These are phyloP conservation scores for Cryptoprocta ferox DNA, from an alignment of 2,797 vertebrate species.

Conservation along the genomic window DNA sequence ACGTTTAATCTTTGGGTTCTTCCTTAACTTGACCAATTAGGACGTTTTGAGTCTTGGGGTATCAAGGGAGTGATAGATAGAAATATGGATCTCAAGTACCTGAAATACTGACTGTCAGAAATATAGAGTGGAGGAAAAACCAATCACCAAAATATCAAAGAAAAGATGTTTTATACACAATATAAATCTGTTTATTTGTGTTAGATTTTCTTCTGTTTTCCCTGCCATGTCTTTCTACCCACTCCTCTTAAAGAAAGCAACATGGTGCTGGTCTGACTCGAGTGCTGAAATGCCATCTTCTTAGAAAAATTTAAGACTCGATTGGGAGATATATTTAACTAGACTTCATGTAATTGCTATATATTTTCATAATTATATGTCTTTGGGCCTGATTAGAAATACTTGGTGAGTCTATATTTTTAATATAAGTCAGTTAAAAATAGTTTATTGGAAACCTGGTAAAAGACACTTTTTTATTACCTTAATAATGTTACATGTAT, in stretches of 20 bases:
- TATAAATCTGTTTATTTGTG: neutral
- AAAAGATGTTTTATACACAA: neutral
- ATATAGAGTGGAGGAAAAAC: neutral
- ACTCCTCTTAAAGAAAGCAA: neutral
- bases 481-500: too few relatives aligned
- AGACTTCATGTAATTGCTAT: neutral
- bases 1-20: neutral
- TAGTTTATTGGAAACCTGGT: neutral
- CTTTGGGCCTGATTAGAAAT: neutral
- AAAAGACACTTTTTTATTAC: neutral
- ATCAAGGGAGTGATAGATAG: neutral
- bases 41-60: neutral
- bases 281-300: neutral
- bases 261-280: neutral
- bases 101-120: neutral
- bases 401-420: neutral
- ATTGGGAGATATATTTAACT: neutral
- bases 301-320: neutral
- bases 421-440: neutral
- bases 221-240: neutral
- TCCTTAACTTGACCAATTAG: neutral
- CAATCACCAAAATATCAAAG: neutral
- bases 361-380: neutral
- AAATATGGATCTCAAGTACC: neutral
- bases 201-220: neutral